Base-by-base conservation (phyloP, 2,113 vertebrate species). In the Plecturocebus donacophilus region DNA sequence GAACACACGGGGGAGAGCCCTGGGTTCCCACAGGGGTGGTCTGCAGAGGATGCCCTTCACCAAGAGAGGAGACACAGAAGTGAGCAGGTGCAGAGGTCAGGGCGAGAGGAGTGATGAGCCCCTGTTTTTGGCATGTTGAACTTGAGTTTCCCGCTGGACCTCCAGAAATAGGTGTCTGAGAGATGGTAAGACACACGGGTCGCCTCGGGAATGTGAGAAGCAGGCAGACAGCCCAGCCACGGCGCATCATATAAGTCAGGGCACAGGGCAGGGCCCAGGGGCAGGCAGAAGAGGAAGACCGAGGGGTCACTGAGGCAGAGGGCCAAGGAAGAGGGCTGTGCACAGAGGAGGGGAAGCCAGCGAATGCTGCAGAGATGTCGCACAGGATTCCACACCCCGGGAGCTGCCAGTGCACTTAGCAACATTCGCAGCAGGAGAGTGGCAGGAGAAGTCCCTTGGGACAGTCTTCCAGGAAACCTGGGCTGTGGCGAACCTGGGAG, bases 291-390 rank as follows among this genome's bases (percentile, higher is more conserved):
- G 56, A 52, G 5, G 40, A 52, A 45, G 45, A 56, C 19, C 47
- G 32, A 12, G 47, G 81, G 42, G 27, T n/a, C 27, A 56, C 42
- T 42, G 56, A 70, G 58, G 25, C 90, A 52, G n/a, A 89, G 11
- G n/a, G 8, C 25, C 11, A 25, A 75, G 70, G 35, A 70, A 32
- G 47, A 25, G 17, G 17, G 38, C 32, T 32, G 35, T 70, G 32
- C 27, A 17, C 21, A 56, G 17, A 71, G 81, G 21, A 71, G 20
- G 17, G 54, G 80, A 73, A 61, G 30, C 19, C 58, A 25, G 1
- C n/a, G n/a, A 4, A 71, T 3, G n/a, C 25, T 30, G 32, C 58
- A 91, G 49, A 45, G 77, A 61, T 1, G 0, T 23, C 0, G 1
- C 3, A 58, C 2, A 3, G 9, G 32, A 40, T 8, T 49, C 40